phyloP scores from a whole-genome alignment of 1,140 invertebrate species.

The Micrasema longulum region DNA sequence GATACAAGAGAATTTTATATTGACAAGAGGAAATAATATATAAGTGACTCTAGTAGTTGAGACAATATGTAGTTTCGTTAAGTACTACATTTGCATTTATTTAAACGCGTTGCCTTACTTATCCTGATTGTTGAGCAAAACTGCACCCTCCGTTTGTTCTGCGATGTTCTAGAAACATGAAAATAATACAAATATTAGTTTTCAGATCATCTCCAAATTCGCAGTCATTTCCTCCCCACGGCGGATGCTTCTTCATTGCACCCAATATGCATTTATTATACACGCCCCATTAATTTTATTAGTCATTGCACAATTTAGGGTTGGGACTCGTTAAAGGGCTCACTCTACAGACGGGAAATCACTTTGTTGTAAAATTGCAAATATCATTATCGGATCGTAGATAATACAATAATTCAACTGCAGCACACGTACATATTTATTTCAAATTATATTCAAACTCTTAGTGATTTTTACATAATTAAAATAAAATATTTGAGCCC shows the following conservation, averaged over 20 bases:
- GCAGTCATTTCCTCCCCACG: conserved; percentile 4
- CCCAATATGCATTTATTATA: conserved; percentile 16
- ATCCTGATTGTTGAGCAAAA: too few species aligned
- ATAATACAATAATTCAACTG: conserved; percentile 19
- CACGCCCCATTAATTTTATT: conserved; percentile 40
- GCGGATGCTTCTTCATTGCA: conserved; percentile 11
- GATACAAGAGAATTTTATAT: too few species aligned
- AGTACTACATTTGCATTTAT: too few species aligned
- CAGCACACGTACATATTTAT: background rate
- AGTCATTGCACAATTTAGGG: conserved; percentile 28
- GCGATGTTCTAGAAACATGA: too few species aligned
- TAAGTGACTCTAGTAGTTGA: too few species aligned
- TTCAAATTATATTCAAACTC: too few species aligned
- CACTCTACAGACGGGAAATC: background rate
- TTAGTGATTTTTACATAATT: too few species aligned
- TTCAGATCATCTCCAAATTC: background rate
- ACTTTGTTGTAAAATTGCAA: conserved; percentile 27
- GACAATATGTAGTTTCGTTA: too few species aligned
- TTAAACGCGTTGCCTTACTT: too few species aligned
- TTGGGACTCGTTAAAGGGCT: background rate
- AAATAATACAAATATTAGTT: background rate
- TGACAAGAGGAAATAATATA: too few species aligned
- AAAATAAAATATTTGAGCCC: too few species aligned
- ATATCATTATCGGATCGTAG: conserved; percentile 23
- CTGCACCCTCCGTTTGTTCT: too few species aligned